phyloP scores from a whole-genome alignment of 2,797 vertebrate species.

The Sebastes flavidus region DNA sequence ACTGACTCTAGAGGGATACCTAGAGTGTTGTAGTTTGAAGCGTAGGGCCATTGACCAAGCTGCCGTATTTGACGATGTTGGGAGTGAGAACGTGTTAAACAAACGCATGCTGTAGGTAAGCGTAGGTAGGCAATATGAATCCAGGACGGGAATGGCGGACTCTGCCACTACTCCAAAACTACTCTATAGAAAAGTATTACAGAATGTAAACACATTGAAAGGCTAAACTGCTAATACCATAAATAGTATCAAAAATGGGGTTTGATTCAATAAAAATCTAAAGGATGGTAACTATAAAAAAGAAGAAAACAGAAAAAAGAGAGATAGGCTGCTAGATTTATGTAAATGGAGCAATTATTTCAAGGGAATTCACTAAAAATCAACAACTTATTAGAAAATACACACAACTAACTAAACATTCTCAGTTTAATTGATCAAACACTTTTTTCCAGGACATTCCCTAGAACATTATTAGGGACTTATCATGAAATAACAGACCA shows the following conservation, averaged over 20 bases:
- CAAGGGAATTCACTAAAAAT: neutral
- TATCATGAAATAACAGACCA: neutral
- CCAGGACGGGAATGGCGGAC: neutral
- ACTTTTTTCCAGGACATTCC: neutral
- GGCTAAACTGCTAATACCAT: neutral
- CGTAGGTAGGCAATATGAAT: neutral
- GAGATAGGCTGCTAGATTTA: neutral
- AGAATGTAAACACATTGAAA: neutral
- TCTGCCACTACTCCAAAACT: neutral
- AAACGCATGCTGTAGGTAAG: too few relatives aligned
- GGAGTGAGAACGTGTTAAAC: too few relatives aligned
- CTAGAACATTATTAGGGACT: neutral
- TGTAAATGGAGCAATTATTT: neutral
- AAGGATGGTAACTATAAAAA: neutral
- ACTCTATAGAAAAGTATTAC: neutral
- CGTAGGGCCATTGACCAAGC: too few relatives aligned
- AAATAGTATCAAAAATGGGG: neutral
- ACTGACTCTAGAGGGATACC: too few relatives aligned
- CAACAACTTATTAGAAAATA: too few relatives aligned
- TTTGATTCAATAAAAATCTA: neutral
- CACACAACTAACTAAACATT: too few relatives aligned
- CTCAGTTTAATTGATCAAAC: neutral
- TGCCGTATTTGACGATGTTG: too few relatives aligned
- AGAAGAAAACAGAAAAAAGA: neutral
- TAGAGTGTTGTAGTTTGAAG: too few relatives aligned